These are phyloP conservation scores for Echeneis naucrates DNA, from an alignment of 2,797 vertebrate species.

Conservation along the genomic window DNA sequence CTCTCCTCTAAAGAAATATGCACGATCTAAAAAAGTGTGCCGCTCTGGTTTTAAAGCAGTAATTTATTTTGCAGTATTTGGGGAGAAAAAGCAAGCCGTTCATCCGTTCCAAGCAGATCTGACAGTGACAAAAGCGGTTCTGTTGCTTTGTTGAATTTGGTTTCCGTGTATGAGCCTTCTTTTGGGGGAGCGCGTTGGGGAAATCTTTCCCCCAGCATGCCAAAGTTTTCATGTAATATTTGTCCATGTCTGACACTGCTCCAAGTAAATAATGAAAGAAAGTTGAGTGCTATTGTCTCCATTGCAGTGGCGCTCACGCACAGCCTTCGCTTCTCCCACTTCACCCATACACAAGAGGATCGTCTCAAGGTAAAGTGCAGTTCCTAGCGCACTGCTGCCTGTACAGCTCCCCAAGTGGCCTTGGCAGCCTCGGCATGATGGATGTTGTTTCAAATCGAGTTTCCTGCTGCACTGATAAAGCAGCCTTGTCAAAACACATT, in stretches of 20 bases:
- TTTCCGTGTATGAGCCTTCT: no score
- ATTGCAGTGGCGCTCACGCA: conserved; percentile 16
- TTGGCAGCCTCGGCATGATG: conserved; percentile 68
- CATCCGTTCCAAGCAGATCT: conserved; percentile 1
- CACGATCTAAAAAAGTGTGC: conserved; percentile 26
- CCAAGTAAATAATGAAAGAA: conserved; percentile 64
- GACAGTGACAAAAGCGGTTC: conserved; percentile 32
- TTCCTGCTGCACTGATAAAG: conserved; percentile 69
- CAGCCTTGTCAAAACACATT: conserved; percentile 71
- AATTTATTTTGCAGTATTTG: conserved; percentile 35
- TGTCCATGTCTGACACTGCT: conserved; percentile 41
- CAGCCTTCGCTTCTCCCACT: conserved; percentile 27
- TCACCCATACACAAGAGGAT: conserved; percentile 47
- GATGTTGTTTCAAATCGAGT: conserved; percentile 74
- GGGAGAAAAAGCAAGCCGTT: conserved; percentile 11
- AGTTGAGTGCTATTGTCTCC: conserved; percentile 62
- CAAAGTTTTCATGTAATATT: not conserved
- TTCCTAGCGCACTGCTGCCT: conserved; percentile 55
- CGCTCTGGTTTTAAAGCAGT: conserved; percentile 25
- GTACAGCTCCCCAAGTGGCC: conserved; percentile 60
- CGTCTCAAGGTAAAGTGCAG: conserved; percentile 62
- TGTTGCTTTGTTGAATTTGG: conserved; percentile 20
- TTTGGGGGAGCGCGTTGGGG: conserved; percentile 5
- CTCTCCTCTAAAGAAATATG: conserved; percentile 45
- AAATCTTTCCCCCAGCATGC: conserved; percentile 10